Base-by-base conservation (phyloP, 2,797 vertebrate genomes). In the Eulemur rubriventer region DNA sequence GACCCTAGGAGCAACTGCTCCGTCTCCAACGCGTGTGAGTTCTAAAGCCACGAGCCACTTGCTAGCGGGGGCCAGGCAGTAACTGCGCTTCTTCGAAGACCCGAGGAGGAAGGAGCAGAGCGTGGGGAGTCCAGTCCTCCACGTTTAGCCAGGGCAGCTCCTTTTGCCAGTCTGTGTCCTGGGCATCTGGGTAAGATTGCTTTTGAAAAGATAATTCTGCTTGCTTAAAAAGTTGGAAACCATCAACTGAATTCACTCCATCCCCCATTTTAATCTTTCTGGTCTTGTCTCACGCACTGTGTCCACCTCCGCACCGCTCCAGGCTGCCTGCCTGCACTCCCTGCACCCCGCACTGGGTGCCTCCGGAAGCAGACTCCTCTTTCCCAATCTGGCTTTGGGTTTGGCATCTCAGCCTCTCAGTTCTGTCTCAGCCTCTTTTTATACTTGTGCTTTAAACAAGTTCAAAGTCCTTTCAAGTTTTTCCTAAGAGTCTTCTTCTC, bases 381-480 rank as follows among this genome's bases (percentile, higher is more conserved):
- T 70, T 72, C 63, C 59, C 20, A 55, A 35, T 33, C 50, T 43
- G 11, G 24, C 4, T 84, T n/a, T 63, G 90, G 30, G 52, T 94
- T 73, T 75, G 41, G 78, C 92, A 70, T 81, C 63, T 24, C 22
- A 57, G 55, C 55, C 55, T 26, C 24, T 57, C 11, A 20, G 63
- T 33, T 93, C 50, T 8, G 41, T 70, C 72, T 89, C 52, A 33
- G 52, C 17, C 52, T 43, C 30, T 28, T 89, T 86, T 57, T 67
- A 82, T 57, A 30, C 75, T 76, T 87, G 18, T 59, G n/a, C 83
- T 96, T 96, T 83, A 83, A 91, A 85, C 67, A 73, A 90, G 35
- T 96, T 95, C 89, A 92, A 89, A 89, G 89, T 33, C 65, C 63
- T 75, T 70, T 61, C 41, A 65, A 50, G 52, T 46, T 90, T 91